Conservation (phyloP, 2,113 vertebrate genomes). For the Lanius ludovicianus region DNA sequence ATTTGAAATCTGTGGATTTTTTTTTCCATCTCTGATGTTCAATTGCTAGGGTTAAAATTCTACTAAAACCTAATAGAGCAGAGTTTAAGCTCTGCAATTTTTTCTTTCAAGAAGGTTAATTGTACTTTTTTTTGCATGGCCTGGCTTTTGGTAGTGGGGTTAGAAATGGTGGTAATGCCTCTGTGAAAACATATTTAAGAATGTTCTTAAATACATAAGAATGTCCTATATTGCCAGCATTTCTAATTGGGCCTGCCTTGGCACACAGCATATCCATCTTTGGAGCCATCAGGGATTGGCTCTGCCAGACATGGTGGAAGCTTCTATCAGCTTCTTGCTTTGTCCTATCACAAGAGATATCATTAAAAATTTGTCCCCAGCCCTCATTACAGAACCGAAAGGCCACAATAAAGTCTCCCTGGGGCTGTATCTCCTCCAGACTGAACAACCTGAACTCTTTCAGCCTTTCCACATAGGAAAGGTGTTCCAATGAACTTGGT, state of each 20-base stretch:
- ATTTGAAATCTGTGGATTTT: background rate
- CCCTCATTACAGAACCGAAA: background rate
- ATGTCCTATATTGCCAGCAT: background rate
- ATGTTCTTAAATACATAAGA: background rate
- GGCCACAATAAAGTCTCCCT: background rate
- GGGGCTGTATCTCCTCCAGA: background rate
- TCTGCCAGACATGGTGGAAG: background rate
- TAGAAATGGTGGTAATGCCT: background rate
- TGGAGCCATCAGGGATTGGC: background rate
- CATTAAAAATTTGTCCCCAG: background rate
- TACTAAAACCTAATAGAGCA: background rate
- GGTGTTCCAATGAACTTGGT: background rate
- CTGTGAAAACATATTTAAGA: background rate
- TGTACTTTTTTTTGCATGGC: background rate
- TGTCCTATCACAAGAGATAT: background rate
- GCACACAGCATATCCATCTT: background rate
- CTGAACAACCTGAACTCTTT: background rate
- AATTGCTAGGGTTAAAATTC: background rate
- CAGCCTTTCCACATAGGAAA: background rate
- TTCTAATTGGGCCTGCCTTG: background rate
- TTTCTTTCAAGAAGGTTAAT: background rate
- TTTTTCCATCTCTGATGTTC: background rate
- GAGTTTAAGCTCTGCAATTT: background rate
- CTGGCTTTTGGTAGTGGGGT: background rate
- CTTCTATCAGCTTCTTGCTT: background rate